Evolutionary conservation across 1,140 invertebrate species (phyloP).

Genomic region (Sycobia sp.): DNA sequence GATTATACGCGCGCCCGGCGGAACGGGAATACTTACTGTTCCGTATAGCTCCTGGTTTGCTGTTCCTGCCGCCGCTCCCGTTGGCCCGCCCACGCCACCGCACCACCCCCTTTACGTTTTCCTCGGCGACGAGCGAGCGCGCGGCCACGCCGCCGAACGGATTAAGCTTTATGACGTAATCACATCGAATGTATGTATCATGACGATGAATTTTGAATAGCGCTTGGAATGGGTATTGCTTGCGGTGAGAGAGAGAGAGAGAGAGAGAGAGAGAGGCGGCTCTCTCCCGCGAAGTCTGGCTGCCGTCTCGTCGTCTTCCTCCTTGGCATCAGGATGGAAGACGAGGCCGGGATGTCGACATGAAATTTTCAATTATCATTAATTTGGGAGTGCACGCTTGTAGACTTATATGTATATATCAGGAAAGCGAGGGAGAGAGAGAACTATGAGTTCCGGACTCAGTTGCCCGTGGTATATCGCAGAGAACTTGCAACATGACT

Average conservation of each 20-base stretch:
- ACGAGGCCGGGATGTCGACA: too few species aligned
- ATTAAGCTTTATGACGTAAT: constrained; percentile 27
- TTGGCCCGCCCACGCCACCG: too few species aligned
- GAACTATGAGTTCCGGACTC: constrained; percentile 35
- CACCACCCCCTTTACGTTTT: background rate
- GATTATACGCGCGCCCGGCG: background rate
- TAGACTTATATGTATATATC: too few species aligned
- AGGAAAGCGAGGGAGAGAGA: too few species aligned
- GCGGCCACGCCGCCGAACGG: background rate
- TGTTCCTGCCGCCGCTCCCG: too few species aligned
- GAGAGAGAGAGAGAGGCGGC: background rate
- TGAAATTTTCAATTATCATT: constrained; percentile 33
- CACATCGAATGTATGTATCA: constrained; percentile 8
- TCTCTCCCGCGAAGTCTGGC: background rate
- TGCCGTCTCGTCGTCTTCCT: background rate
- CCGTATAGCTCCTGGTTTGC: too few species aligned
- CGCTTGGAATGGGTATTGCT: constrained; percentile 2
- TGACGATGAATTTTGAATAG: constrained; percentile 25
- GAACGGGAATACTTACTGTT: constrained; percentile 21
- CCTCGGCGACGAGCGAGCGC: background rate
- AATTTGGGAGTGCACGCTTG: constrained; percentile 19
- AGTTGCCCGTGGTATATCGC: too few species aligned
- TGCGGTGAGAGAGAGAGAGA: background rate
- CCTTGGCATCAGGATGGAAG: too few species aligned
- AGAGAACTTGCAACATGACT: background rate